Evolutionary conservation across 2,113 vertebrate species (phyloP), one percentile per base, ranked within the genome.

Genomic region (Ceuthmochares aereus): DNA sequence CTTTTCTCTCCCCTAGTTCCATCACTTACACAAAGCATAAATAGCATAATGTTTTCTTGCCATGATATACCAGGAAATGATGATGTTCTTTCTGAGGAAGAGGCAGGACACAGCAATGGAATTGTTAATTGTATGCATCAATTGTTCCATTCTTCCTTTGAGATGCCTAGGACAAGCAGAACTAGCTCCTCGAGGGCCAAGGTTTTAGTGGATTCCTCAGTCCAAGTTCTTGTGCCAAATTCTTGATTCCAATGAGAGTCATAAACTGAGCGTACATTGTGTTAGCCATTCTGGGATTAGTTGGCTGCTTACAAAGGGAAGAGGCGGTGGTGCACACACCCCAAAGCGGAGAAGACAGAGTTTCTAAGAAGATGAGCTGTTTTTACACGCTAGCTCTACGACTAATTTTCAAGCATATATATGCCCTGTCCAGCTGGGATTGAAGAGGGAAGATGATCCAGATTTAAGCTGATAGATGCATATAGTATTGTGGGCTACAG

Each of bases 131-230:
- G 81, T 8, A 9, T 66, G 86, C 81, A 94, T 45, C 40, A 77
- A 91, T 92, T 96, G 90, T 94, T 94, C 69, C 70, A 70, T 56
- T 84, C 90, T 95, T 97, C 93, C 93, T 89, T n/a, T 96, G 88
- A 96, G 93, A 94, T 93, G 90, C 79, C 87, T 91, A 93, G 81
- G 29, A 79, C 83, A 88, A 49, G 63, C 37, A 90, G 34, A 95
- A 77, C n/a, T 54, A 70, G 52, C 42, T 76, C 56, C 74, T 85
- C 2, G 3, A 82, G 43, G 55, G 94, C 82, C 92, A 95, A 84
- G 56, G 45, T 80, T 92, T 93, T 51, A 67, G 68, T 84, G n/a
- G 63, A 67, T 83, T 94, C 45, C 30, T 72, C 73, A 45, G 80
- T 63, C 88, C 60, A 93, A 92, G 83, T 60, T 79, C n/a, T 70